Evolutionary conservation across 2,888 invertebrate genomes (phyloP), one percentile per base, ranked within the genome.

Genomic region (Lepidocyrtinus sp.): DNA sequence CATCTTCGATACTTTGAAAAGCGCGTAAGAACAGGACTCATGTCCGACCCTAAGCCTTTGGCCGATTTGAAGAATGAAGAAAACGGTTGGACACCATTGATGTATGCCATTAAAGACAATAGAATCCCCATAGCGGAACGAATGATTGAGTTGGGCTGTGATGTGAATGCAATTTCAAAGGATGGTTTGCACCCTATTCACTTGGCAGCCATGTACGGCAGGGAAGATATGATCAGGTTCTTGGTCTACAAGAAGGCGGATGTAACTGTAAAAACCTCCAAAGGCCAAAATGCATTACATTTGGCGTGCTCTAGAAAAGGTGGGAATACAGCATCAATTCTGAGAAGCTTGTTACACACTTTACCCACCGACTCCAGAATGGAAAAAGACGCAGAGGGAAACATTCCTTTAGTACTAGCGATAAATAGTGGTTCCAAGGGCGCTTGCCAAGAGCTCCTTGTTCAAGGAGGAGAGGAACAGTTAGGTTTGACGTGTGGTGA

Each of bases 101-200:
- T 98, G 97, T 95, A 94, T 88, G 97, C 97, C 0, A 96, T 96
- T 26, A 96, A 96, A 90, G 98, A 98, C 90, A 98, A 97, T 90
- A 92, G 96, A 86, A 94, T 96, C 0, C 94, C 94, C 24, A 93
- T 97, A 88, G 92, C 96, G 86, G 98, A 98, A 89, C 92, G 96
- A 81, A 93, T 98, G 90, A 93, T 98, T 85, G 98, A 98, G 83
- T 91, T 97, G 19, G 98, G 98, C 50, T 94, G 95, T 5, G 96
- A 97, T 89, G 93, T 97, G 80, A 94, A 96, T 84, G n/a, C n/a
- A n/a, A n/a, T n/a, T n/a, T n/a, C n/a, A n/a, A n/a, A 99, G 98
- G 99, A 99, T 89, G 99, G 99, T 2, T 92, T 99, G 64, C 98
- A 98, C 2, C 97, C 99, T 1, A 92, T 99, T 9, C 99, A 99